These are phyloP conservation scores for Pterostichus madidus DNA, from an alignment of 2,888 invertebrate genomes.

Conservation along the genomic window DNA sequence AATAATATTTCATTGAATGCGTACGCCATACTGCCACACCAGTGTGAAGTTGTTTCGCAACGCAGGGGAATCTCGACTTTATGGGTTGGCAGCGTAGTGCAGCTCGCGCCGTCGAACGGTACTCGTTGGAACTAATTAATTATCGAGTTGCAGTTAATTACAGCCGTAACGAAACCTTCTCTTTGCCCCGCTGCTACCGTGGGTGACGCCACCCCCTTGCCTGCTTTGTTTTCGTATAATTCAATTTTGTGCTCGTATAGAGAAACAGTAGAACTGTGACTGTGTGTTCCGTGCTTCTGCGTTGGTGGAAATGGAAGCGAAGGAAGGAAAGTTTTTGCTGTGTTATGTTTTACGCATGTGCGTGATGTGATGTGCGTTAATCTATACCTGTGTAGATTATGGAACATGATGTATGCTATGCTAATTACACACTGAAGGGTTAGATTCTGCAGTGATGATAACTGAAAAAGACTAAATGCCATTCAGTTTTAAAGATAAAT, in stretches of 20 bases:
- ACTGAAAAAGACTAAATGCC: no score
- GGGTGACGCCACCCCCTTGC: conserved; percentile 28
- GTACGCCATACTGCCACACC: conserved; percentile 6
- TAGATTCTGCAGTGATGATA: no score
- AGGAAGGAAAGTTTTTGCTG: conserved; percentile 12
- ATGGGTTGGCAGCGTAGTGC: not conserved
- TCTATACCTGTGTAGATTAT: conserved; percentile 14
- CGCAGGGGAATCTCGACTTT: conserved; percentile 5
- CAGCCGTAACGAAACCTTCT: conserved; percentile 74
- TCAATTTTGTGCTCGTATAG: conserved; percentile 75
- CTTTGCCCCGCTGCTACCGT: conserved; percentile 22
- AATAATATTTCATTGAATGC: conserved; percentile 58
- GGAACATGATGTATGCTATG: not conserved
- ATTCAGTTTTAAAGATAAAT: no score
- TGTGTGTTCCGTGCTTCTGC: not conserved
- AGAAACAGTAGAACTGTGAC: conserved; percentile 53
- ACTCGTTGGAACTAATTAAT: conserved; percentile 77
- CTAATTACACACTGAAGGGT: not conserved
- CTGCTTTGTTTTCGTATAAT: conserved; percentile 67
- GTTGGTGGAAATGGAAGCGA: not conserved
- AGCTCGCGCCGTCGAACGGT: conserved; percentile 73
- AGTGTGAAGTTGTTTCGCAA: not conserved
- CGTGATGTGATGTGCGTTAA: conserved; percentile 6
- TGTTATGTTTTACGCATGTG: conserved; percentile 14
- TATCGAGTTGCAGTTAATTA: conserved; percentile 77